A percentile compares a stretch with the other conserved stretches of the same genome.
phyloP scores from a whole-genome alignment of 1,140 invertebrate genomes.

The Metopolophium dirhodum region DNA sequence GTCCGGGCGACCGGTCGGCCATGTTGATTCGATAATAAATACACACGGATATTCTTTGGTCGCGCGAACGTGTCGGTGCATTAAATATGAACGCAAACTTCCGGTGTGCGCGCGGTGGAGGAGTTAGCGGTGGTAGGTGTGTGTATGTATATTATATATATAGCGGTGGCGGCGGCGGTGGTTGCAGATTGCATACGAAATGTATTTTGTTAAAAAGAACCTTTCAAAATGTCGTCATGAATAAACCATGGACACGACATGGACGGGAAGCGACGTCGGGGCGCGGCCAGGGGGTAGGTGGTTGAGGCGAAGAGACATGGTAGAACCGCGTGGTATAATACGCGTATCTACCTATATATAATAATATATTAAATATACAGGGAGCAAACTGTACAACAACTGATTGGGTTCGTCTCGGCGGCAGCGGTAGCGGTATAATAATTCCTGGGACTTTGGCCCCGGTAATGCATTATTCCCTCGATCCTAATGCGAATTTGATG shows the following conservation, averaged over 20 bases:
- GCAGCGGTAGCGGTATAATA: not conserved
- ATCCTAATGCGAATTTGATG: slow-evolving; percentile 50
- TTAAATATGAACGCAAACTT: slow-evolving; percentile 57
- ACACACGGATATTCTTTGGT: slow-evolving; percentile 54
- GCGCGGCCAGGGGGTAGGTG: no score
- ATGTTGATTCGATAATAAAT: slow-evolving; percentile 55
- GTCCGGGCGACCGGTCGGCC: slow-evolving; percentile 22
- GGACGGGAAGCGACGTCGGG: not conserved
- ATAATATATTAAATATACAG: slow-evolving; percentile 6
- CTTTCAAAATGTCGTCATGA: slow-evolving; percentile 55
- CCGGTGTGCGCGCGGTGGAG: not conserved
- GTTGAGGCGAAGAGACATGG: not conserved
- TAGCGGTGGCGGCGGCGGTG: not conserved
- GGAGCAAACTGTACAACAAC: not conserved
- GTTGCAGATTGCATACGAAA: slow-evolving; percentile 53
- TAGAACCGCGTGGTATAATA: not conserved
- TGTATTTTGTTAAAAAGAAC: slow-evolving; percentile 55
- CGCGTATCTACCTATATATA: not conserved
- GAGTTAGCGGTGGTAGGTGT: not conserved
- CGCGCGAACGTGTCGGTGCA: slow-evolving; percentile 48
- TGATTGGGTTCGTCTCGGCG: slow-evolving; percentile 10
- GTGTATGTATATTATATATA: no score
- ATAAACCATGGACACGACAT: slow-evolving; percentile 44
- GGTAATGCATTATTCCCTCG: not conserved
- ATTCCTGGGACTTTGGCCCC: not conserved